Conservation (phyloP, 2,797 vertebrate genomes). For the Enteromius fasciolatus region DNA sequence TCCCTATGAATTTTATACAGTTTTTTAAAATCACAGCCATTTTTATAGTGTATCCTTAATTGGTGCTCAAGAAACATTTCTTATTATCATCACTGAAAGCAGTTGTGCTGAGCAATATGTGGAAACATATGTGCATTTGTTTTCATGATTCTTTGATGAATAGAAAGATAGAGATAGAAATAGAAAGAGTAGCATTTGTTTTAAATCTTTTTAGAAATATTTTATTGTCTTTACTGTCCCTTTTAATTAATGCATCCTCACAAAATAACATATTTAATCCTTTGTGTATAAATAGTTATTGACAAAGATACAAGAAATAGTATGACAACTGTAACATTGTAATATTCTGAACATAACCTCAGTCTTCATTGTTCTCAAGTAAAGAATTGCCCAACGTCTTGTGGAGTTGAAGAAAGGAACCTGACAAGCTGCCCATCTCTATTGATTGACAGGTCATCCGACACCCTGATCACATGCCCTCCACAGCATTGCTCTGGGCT, state of each 20-base stretch:
- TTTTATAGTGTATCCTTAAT: not conserved
- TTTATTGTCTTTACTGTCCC: not conserved
- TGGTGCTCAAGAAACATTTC: not conserved
- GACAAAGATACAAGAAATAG: not conserved
- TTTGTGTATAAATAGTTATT: too few species aligned
- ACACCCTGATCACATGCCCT: conserved; percentile 67
- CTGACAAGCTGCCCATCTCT: conserved; percentile 41
- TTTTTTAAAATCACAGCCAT: too few species aligned
- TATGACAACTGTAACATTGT: not conserved
- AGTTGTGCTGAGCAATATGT: not conserved
- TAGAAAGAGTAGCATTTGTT: not conserved
- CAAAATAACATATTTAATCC: not conserved
- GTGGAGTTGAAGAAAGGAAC: conserved; percentile 5
- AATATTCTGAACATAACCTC: not conserved
- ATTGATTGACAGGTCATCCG: conserved; percentile 63
- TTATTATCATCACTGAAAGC: not conserved
- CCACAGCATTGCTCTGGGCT: conserved; percentile 65
- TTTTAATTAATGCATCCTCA: not conserved
- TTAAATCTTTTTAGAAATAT: not conserved
- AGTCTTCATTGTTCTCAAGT: not conserved
- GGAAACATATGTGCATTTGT: not conserved
- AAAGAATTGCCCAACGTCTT: not conserved
- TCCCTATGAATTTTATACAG: too few species aligned
- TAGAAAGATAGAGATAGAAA: too few species aligned
- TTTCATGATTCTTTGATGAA: not conserved